phyloP scores from a whole-genome alignment of 2,888 invertebrate genomes.

The Cheilosia variabilis region DNA sequence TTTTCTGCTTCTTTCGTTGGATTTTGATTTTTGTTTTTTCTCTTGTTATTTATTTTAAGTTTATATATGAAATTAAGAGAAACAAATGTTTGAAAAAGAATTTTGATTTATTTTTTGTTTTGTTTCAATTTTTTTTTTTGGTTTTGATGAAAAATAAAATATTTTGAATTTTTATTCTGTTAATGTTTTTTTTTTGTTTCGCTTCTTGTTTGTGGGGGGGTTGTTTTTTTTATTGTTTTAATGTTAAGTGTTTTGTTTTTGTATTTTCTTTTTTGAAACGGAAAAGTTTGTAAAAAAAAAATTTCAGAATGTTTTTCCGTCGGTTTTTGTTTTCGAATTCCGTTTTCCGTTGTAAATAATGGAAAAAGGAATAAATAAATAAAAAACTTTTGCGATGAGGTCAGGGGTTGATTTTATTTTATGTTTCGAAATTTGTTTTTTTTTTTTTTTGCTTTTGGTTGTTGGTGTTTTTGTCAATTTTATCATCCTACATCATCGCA shows the following conservation, averaged over 20 bases:
- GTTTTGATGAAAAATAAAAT: background rate
- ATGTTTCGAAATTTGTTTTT: background rate
- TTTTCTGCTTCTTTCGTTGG: constrained; percentile 42
- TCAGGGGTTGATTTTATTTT: constrained; percentile 28
- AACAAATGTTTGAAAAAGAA: constrained; percentile 19
- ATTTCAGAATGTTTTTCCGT: background rate
- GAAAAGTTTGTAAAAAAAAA: background rate
- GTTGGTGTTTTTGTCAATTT: constrained; percentile 20
- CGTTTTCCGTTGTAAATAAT: background rate
- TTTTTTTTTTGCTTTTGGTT: constrained; percentile 6
- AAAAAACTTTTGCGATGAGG: constrained; percentile 46
- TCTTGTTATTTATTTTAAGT: constrained; percentile 30
- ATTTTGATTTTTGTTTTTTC: constrained; percentile 45
- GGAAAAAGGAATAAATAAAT: background rate
- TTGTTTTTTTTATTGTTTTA: background rate
- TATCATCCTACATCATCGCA: constrained; percentile 50
- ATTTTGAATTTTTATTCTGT: constrained; percentile 3
- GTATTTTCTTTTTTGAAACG: constrained; percentile 11
- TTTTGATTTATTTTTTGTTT: constrained; percentile 28
- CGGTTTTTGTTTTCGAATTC: background rate
- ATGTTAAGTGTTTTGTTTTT: constrained; percentile 2
- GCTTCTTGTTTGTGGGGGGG: constrained; percentile 1
- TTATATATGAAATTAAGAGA: constrained; percentile 13
- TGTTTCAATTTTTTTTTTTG: background rate
- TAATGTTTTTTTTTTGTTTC: background rate